phyloP scores from a whole-genome alignment of 1,140 invertebrate species.

The Drosophila takahashii region DNA sequence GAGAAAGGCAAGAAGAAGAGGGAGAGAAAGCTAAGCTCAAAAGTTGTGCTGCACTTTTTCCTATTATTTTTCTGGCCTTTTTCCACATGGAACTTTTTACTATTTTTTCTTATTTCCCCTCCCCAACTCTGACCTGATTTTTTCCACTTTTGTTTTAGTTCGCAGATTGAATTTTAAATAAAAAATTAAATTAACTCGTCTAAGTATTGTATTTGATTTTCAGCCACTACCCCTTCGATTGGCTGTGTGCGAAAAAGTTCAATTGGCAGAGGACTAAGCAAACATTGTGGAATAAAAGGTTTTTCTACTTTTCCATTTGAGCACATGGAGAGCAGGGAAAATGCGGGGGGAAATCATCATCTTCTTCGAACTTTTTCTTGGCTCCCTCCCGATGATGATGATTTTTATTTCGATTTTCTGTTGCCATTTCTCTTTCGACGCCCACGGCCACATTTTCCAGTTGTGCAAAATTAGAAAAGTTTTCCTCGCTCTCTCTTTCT shows the following conservation, averaged over 20 bases:
- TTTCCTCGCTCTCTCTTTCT: conserved; percentile 32
- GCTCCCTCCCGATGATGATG: conserved; percentile 26
- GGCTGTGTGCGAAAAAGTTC: conserved; percentile 67
- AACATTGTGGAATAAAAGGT: conserved; percentile 84
- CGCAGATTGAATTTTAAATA: conserved; percentile 84
- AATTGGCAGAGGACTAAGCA: conserved; percentile 81
- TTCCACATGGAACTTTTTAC: not conserved
- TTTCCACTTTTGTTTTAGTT: conserved; percentile 77
- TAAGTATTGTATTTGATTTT: conserved; percentile 74
- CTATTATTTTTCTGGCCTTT: conserved; percentile 1
- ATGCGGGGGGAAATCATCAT: conserved; percentile 1
- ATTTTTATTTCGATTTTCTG: conserved; percentile 65
- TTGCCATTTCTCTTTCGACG: conserved; percentile 51
- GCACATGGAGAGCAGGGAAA: not conserved
- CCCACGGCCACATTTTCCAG: conserved; percentile 60
- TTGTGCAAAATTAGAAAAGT: conserved; percentile 79
- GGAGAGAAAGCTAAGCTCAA: conserved; percentile 57
- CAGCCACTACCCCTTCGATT: conserved; percentile 27
- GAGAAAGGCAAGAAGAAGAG: not conserved
- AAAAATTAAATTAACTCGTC: conserved; percentile 80
- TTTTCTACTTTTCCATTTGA: conserved; percentile 80
- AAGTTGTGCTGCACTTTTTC: conserved; percentile 55
- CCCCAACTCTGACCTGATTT: conserved; percentile 4
- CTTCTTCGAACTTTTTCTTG: conserved; percentile 46
- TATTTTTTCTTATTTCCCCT: not conserved